phyloP scores from a whole-genome alignment of 2,113 vertebrate species.

The Notechis scutatus region DNA sequence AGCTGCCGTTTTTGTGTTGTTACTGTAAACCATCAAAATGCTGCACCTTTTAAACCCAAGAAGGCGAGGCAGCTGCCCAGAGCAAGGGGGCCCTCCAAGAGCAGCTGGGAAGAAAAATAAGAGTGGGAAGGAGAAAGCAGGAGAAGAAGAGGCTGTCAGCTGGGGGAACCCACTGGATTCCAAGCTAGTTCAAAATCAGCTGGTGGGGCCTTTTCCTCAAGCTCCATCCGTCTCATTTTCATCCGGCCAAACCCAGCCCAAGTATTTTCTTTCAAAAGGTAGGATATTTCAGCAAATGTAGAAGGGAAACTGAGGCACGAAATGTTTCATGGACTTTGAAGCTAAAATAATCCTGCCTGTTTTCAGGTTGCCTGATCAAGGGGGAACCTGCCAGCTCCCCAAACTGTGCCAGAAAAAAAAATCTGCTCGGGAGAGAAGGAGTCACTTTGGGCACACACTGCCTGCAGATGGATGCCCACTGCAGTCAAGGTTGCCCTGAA shows the following conservation, averaged over 20 bases:
- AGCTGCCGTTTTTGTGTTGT: not conserved
- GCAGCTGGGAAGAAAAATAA: not conserved
- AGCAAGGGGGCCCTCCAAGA: not conserved
- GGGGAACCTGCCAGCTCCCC: not conserved
- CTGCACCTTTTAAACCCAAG: not conserved
- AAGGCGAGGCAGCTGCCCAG: not conserved
- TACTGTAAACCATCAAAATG: conserved; percentile 22
- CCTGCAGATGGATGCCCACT: not conserved
- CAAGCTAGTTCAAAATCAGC: not conserved
- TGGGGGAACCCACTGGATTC: not conserved
- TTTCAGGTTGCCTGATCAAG: not conserved
- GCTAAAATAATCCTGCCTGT: not conserved
- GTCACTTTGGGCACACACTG: no score
- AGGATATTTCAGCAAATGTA: not conserved
- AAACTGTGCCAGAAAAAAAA: not conserved
- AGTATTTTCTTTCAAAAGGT: not conserved
- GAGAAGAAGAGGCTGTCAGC: not conserved
- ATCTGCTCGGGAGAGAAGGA: not conserved
- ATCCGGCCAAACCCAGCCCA: not conserved
- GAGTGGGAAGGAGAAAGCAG: not conserved
- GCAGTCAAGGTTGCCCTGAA: no score
- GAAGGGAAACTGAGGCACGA: not conserved
- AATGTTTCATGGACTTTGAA: not conserved
- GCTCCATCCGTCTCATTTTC: not conserved
- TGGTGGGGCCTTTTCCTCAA: not conserved